phyloP scores from a whole-genome alignment of 2,888 invertebrate genomes.

The Dolichomitus sp. region DNA sequence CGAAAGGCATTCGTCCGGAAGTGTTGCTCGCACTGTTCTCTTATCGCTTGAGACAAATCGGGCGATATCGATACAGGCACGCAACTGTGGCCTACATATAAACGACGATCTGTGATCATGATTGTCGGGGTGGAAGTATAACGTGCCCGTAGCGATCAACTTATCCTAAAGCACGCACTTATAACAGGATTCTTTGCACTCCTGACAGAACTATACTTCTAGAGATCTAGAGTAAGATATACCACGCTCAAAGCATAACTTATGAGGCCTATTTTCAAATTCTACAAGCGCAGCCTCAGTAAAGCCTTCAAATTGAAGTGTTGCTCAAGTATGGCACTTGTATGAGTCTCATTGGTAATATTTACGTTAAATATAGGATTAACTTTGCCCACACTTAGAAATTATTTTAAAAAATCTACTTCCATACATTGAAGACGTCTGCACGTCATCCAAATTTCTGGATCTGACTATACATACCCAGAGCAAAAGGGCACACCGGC shows the following conservation, averaged over 20 bases:
- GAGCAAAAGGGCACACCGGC: constrained; percentile 82
- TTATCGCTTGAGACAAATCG: constrained; percentile 11
- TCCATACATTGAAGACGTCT: neutral
- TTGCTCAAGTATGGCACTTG: neutral
- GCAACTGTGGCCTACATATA: neutral
- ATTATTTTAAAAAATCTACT: neutral
- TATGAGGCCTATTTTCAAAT: neutral
- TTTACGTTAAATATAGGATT: neutral
- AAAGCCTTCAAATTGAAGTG: neutral
- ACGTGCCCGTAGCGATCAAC: neutral
- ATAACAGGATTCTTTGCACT: neutral
- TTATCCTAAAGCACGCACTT: neutral
- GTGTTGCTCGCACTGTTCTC: neutral
- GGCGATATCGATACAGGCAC: neutral
- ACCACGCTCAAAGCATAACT: neutral
- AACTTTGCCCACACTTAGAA: neutral
- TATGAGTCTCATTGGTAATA: neutral
- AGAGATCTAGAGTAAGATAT: neutral
- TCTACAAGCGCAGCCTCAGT: neutral
- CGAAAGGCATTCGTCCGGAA: neutral
- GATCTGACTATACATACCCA: constrained; percentile 22
- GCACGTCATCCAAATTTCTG: constrained; percentile 12
- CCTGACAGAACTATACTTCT: neutral
- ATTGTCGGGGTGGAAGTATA: neutral
- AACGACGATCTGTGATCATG: neutral